A percentile compares a stretch with the other conserved stretches of the same genome.
phyloP scores from a whole-genome alignment of 1,140 invertebrate genomes.

The Nilaparvata lugens region DNA sequence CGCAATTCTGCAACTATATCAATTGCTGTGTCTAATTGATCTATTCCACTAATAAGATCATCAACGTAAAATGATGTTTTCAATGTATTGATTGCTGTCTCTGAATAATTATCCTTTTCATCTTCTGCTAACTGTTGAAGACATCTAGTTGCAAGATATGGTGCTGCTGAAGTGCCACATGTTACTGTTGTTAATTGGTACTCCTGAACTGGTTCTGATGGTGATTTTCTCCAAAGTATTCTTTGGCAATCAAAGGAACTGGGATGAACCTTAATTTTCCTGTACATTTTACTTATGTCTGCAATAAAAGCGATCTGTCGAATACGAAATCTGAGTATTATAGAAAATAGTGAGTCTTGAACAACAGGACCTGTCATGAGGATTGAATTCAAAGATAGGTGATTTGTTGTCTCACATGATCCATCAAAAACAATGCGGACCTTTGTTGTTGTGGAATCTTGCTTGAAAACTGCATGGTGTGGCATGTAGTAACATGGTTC shows the following conservation, averaged over 20 bases:
- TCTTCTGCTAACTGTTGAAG: constrained; percentile 7
- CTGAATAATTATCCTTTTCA: neutral
- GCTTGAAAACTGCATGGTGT: constrained; percentile 14
- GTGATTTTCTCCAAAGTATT: constrained; percentile 13
- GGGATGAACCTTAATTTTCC: constrained; percentile 13
- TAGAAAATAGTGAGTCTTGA: constrained; percentile 17
- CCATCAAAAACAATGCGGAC: constrained; percentile 21
- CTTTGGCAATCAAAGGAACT: constrained; percentile 6
- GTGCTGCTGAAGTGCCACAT: constrained; percentile 5
- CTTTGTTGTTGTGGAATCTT: constrained; percentile 9
- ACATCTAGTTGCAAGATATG: neutral
- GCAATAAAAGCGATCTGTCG: constrained; percentile 19
- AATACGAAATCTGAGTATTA: constrained; percentile 18
- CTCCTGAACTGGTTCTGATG: constrained; percentile 4
- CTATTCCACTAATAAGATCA: neutral
- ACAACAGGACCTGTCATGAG: constrained; percentile 16
- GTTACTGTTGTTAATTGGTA: constrained; percentile 14
- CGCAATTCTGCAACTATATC: neutral
- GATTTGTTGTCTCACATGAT: constrained; percentile 9
- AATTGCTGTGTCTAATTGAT: neutral
- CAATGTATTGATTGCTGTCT: neutral
- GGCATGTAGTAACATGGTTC: too few relatives aligned
- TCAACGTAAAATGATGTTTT: constrained; percentile 15
- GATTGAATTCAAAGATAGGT: constrained; percentile 21
- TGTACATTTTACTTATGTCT: constrained; percentile 25